These are phyloP conservation scores for Pandemis heparana DNA, from an alignment of 2,888 invertebrate species.

Conservation along the genomic window DNA sequence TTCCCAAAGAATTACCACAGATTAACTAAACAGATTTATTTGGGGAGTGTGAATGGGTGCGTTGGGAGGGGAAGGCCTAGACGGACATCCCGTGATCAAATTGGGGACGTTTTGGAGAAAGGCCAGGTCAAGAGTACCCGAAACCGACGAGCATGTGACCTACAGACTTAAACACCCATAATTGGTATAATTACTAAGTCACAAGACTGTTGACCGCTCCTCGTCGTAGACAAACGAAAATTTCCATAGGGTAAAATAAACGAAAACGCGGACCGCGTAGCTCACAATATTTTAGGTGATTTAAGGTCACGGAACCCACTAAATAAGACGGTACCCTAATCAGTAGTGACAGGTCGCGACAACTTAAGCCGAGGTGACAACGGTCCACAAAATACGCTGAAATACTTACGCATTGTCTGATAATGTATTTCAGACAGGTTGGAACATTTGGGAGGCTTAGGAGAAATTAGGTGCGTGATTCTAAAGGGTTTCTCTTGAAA, in stretches of 20 bases:
- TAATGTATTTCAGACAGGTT: background rate
- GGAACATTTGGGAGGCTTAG: background rate
- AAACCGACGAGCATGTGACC: no score
- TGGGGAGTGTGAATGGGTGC: no score
- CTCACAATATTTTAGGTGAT: background rate
- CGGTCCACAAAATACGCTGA: conserved; percentile 12
- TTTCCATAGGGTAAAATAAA: background rate
- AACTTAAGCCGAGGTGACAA: conserved; percentile 12
- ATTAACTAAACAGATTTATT: no score
- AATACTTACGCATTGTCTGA: conserved; percentile 4
- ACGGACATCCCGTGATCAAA: no score
- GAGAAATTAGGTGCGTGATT: background rate
- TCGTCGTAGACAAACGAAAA: background rate
- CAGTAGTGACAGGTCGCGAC: conserved; percentile 16
- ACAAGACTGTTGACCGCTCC: no score
- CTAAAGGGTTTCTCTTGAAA: no score
- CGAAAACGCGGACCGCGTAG: background rate
- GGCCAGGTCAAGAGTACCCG: no score
- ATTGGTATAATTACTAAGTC: no score
- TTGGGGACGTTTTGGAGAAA: no score
- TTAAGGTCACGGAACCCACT: background rate
- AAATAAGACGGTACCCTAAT: conserved; percentile 16
- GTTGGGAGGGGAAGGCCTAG: no score
- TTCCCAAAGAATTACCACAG: no score
- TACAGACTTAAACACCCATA: no score